Conservation (phyloP, 2,113 vertebrate genomes). For the Dicentrarchus labrax region DNA sequence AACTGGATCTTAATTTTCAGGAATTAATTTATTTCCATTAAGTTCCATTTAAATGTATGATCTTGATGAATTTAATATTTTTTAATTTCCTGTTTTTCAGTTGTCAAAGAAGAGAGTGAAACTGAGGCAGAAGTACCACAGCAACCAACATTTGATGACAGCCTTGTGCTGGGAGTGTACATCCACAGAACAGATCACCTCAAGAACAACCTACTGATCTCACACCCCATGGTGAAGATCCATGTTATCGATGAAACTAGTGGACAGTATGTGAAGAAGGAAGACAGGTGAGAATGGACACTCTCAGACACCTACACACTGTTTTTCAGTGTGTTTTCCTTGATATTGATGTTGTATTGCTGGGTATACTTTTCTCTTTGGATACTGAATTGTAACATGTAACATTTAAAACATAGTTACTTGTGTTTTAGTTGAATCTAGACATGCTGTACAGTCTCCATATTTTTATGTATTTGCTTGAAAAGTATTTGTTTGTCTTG, state of each 20-base stretch:
- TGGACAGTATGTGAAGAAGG: conserved; percentile 92
- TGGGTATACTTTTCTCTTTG: not conserved
- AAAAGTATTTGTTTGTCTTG: not conserved
- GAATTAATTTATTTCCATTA: not conserved
- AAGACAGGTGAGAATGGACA: conserved; percentile 87
- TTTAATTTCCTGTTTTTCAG: conserved; percentile 65
- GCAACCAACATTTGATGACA: conserved; percentile 84
- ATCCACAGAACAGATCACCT: conserved; percentile 92
- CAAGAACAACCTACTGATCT: conserved; percentile 90
- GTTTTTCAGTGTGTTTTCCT: not conserved
- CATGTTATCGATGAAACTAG: conserved; percentile 91
- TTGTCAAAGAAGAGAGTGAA: conserved; percentile 77
- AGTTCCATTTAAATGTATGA: not conserved
- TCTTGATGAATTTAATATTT: not conserved
- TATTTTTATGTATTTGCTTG: not conserved
- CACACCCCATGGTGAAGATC: conserved; percentile 95
- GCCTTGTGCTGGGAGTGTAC: conserved; percentile 91
- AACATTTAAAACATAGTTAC: too few species aligned
- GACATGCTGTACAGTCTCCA: not conserved
- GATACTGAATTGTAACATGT: not conserved
- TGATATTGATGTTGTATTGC: not conserved
- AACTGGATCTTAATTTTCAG: not conserved
- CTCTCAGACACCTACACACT: not conserved
- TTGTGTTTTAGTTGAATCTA: not conserved
- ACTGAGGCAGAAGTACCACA: conserved; percentile 74